These are phyloP conservation scores for Saguinus midas DNA, from an alignment of 2,113 vertebrate species.

Conservation along the genomic window DNA sequence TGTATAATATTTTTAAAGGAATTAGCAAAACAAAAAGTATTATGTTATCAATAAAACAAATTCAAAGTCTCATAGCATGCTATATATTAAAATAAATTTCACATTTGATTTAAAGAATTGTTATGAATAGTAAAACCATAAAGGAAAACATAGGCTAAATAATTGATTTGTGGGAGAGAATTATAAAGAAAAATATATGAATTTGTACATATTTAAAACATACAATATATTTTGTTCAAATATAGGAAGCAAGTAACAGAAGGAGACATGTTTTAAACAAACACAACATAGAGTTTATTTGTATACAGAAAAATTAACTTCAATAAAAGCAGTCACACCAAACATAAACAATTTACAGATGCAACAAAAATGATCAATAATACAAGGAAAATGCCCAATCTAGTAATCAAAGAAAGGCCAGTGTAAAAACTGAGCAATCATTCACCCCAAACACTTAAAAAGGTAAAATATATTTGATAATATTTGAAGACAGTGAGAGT, in stretches of 20 bases:
- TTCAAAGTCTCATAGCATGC: neutral
- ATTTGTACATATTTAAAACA: neutral
- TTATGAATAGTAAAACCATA: constrained; percentile 1
- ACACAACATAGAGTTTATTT: neutral
- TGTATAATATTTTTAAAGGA: neutral
- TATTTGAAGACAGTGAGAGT: neutral
- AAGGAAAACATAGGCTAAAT: neutral
- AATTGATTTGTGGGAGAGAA: neutral
- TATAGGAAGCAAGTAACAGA: neutral
- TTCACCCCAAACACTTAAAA: neutral
- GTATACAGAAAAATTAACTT: neutral
- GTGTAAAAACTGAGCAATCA: neutral
- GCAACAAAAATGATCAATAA: neutral
- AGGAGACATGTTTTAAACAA: neutral
- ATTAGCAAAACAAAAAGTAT: neutral
- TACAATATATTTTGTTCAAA: neutral
- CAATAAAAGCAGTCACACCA: neutral
- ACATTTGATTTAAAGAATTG: neutral
- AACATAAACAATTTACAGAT: neutral
- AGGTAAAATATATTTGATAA: neutral
- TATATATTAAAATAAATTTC: constrained; percentile 31
- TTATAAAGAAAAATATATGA: neutral
- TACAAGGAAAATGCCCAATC: neutral
- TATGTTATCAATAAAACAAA: neutral
- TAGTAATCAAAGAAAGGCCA: neutral